Evolutionary conservation across 1,140 invertebrate species (phyloP), one percentile per base, ranked within the genome.

Genomic region (Druon quercuslanigerum): DNA sequence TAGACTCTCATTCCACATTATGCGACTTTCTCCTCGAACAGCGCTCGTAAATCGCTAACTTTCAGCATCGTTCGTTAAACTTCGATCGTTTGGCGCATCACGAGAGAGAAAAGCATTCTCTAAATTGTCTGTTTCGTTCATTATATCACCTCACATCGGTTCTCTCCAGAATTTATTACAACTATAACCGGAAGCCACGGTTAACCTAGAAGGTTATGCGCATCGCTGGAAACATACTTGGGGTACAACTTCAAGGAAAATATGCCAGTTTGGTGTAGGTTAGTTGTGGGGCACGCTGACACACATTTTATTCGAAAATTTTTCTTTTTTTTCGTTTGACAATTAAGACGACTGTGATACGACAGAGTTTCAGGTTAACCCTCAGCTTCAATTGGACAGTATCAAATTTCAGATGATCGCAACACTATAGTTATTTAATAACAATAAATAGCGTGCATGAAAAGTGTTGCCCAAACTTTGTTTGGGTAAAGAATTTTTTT

Each of bases 101-200:
- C 60, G 33, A 66, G 60, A 66, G 60, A 66, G 60, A 66, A 40
- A 14, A 66, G 46, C 60, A 66, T 66, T 66, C 60, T 66, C 60
- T 66, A 66, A 66, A 66, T 40, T 66, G 57, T 60, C 57, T n/a
- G 14, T 66, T 46, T 40, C 25, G 25, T 66, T 66, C 60, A 66
- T 14, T 66, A 66, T 66, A 66, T 66, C 40, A 66, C 60, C 60
- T 66, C n/a, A 66, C 60, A 25, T 46, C 8, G 14, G 60, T 46
- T 66, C 33, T 60, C 60, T 66, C 60, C 9, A 40, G 25, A 46
- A 66, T 66, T 66, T 66, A 66, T 33, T 66, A 25, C 14, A 66
- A 60, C 57, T 12, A 60, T 60, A 60, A 60, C 20, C 20, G 57
- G 6, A 60, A 60, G 20, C 19, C 14, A 33, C 20, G 20, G 25